Evolutionary conservation across 2,797 vertebrate genomes (phyloP), one percentile per base, ranked within the genome.

Genomic region (Chloroceryle inda): DNA sequence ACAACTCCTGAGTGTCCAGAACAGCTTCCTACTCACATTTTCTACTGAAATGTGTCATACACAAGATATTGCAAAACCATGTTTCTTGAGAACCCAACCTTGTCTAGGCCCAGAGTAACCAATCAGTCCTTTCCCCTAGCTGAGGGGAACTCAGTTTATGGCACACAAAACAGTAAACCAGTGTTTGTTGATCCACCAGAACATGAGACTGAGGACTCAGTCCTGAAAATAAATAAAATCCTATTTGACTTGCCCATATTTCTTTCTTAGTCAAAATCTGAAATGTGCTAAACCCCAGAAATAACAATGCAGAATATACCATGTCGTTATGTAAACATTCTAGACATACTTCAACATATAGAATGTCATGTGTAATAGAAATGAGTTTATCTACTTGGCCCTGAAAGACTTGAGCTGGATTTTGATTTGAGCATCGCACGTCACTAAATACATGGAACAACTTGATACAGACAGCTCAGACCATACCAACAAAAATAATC

Each of bases 351-450:
- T 38, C 19, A 78, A 75, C 18, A 49, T 0, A 56, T 0, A 61
- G 33, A 44, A 11, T 3, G 14, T 29, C 1, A 1, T 1, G 2
- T 53, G 15, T 23, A 38, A 55, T 5, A 12, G 7, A 55, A 63
- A 71, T 29, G 14, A 71, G 2, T n/a, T 73, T 56, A 49, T 52
- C 59, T 56, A 31, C 19, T 72, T 44, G 11, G 15, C 11, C 16
- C 10, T 31, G 53, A 21, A 84, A 52, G 38, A n/a, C 26, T 16
- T 14, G 7, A 78, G 9, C 6, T 38, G 12, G 35, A 3, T 35
- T 68, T 27, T 79, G 22, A 58, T 64, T 53, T 79, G 33, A 77
- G 20, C 45, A 45, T 33, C 19, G 5, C n/a, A 35, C 42, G 19
- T 84, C 56, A 56, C 16, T 47, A 56, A 72, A n/a, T 16, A 52